phyloP scores from a whole-genome alignment of 2,113 vertebrate species.

The Rostratula benghalensis region DNA sequence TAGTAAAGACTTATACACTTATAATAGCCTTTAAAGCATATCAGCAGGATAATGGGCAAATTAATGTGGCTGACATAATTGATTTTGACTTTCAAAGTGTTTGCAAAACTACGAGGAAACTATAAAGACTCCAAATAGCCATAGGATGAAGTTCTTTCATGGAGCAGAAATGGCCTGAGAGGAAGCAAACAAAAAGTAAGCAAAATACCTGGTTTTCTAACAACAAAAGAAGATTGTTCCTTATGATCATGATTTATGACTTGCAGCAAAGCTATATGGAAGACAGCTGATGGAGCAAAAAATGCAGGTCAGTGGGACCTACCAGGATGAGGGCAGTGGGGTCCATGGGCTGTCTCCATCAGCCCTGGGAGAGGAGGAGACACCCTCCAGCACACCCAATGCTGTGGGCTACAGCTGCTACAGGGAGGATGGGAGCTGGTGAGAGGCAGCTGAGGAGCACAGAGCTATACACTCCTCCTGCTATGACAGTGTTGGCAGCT shows the following conservation, averaged over 20 bases:
- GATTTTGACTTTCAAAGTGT: background rate
- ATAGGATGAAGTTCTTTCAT: background rate
- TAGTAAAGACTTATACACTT: background rate
- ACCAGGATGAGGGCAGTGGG: background rate
- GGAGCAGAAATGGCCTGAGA: background rate
- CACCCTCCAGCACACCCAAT: background rate
- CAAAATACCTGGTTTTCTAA: background rate
- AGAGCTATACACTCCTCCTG: background rate
- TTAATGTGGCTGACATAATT: background rate
- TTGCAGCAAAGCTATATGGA: background rate
- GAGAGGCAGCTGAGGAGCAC: background rate
- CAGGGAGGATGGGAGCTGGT: fast-evolving
- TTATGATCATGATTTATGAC: background rate
- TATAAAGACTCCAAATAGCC: background rate
- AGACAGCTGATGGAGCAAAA: background rate
- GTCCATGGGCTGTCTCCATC: background rate
- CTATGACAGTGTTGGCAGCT: background rate
- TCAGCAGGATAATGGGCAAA: background rate
- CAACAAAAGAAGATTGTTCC: background rate
- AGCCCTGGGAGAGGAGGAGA: background rate
- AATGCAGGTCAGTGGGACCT: background rate
- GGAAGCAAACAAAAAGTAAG: background rate
- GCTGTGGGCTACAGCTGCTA: background rate
- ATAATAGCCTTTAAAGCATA: background rate
- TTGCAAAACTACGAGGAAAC: background rate